Evolutionary conservation across 2,113 vertebrate genomes (phyloP), one percentile per base, ranked within the genome.

Genomic region (Centropus unirufus): DNA sequence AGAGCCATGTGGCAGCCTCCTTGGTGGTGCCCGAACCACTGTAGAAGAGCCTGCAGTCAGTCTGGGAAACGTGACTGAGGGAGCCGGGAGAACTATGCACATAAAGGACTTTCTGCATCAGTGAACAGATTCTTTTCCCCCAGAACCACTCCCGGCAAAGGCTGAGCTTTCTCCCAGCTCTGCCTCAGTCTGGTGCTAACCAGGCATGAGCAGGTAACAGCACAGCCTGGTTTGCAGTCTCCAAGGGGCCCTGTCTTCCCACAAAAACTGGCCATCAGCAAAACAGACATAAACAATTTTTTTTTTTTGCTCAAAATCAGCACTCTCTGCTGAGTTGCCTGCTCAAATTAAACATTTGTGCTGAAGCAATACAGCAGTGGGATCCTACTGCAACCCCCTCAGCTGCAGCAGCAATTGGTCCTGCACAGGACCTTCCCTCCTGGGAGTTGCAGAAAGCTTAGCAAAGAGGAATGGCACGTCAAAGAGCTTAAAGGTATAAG

Each of bases 21-120:
- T 49, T 1, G 2, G 29, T 1, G 4, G 23, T n/a, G 64, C 74
- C 76, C 5, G 3, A 52, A 61, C 40, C 40, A 46, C 49, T 3
- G 0, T 63, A 46, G 54, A 76, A 75, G 63, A 78, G 52, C 73
- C 49, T 66, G 5, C 54, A 59, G 68, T 30, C 83, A 27, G 63
- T 26, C 47, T 6, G 9, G 88, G 64, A 90, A 91, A 81, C 64
- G 57, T 52, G 68, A 12, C 77, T 23, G 59, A 86, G 81, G 5
- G 44, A 85, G 72, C 78, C 46, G 0, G 14, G 54, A 80, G 78
- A 80, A 83, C 34, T 95, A 83, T 3, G 0, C 36, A 15, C 52
- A 66, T 83, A 75, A 75, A 79, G 95, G 58, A 23, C 85, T 93
- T 96, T 95, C 93, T 92, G 95, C 81, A 2, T 69, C 92, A 86